phyloP scores from a whole-genome alignment of 2,888 invertebrate genomes.

The Dryocosmus kuriphilus region DNA sequence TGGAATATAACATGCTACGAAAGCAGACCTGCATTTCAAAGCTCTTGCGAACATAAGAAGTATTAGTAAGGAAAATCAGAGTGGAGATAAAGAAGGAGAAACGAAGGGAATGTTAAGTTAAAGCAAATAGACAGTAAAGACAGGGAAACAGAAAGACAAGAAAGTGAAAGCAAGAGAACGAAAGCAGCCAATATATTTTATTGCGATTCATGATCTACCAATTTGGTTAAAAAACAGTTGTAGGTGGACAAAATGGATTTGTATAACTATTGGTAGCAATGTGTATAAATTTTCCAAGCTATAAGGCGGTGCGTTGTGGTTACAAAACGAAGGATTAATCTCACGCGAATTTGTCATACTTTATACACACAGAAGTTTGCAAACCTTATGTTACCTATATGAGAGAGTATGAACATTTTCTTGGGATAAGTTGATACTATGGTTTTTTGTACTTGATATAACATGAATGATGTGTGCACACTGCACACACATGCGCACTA shows the following conservation, averaged over 20 bases:
- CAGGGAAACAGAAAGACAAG: not conserved
- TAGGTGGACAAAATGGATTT: not conserved
- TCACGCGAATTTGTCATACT: constrained; percentile 25
- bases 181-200: not conserved
- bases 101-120: not conserved
- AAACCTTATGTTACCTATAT: not conserved
- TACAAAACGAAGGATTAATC: constrained; percentile 33
- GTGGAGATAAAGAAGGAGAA: constrained; percentile 11
- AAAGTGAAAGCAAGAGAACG: not conserved
- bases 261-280: not conserved
- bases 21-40: constrained; percentile 13
- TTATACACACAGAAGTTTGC: constrained; percentile 8
- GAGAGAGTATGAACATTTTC: constrained; percentile 13
- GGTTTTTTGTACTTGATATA: not conserved
- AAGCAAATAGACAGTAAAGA: not conserved
- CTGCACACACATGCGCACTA: not conserved
- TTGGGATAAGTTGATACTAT: constrained; percentile 11
- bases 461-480: not conserved
- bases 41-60: constrained; percentile 13
- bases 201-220: not conserved
- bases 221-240: not conserved
- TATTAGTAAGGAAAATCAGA: constrained; percentile 26
- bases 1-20: constrained; percentile 23
- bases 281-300: not conserved
- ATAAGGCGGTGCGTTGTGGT: constrained; percentile 1